phyloP scores from a whole-genome alignment of 92 coral and sea anemone species.

The Porites evermanni region DNA sequence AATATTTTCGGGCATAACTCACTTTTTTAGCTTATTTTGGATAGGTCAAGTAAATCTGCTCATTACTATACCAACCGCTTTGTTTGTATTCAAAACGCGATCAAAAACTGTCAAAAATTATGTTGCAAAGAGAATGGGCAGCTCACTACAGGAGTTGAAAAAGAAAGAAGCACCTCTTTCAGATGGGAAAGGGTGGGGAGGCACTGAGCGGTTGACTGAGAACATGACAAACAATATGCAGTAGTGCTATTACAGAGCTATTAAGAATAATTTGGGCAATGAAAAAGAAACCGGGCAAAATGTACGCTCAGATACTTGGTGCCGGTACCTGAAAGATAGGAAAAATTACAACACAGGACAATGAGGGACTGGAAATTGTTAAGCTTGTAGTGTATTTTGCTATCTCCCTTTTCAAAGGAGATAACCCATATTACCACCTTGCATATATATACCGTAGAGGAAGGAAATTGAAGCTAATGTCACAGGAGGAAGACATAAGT shows the following conservation, averaged over 20 bases:
- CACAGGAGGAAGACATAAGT: too few relatives aligned
- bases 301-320: conserved; percentile 20
- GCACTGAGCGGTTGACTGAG: not conserved
- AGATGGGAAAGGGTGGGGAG: conserved; percentile 20
- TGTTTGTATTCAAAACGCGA: too few relatives aligned
- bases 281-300: not conserved
- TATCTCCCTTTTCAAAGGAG: not conserved
- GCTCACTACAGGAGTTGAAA: conserved; percentile 8
- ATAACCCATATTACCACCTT: too few relatives aligned
- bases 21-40: too few relatives aligned
- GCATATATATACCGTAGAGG: too few relatives aligned
- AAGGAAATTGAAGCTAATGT: too few relatives aligned
- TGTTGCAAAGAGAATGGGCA: conserved; percentile 15
- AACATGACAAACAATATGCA: not conserved
- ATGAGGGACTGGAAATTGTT: not conserved
- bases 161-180: not conserved
- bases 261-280: conserved; percentile 11
- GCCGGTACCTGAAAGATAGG: not conserved
- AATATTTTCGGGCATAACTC: too few relatives aligned
- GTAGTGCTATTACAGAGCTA: conserved; percentile 6
- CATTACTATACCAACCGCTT: too few relatives aligned
- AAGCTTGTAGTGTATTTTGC: not conserved
- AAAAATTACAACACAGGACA: not conserved
- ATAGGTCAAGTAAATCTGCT: too few relatives aligned
- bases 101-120: not conserved